Evolutionary conservation across 2,113 vertebrate genomes (phyloP).

Genomic region (Varanus komodoensis): DNA sequence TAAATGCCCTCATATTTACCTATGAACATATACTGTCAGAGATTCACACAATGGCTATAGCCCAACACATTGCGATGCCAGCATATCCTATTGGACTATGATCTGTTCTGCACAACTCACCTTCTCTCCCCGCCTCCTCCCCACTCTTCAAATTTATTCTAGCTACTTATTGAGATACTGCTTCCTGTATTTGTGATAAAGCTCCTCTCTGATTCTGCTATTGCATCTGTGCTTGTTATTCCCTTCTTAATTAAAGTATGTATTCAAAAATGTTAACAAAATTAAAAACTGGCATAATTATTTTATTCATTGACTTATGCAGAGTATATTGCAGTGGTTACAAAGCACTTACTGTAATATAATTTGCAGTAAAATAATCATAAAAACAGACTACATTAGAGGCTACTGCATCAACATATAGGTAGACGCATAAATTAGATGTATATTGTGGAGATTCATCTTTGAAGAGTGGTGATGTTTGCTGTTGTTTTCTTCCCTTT

Average conservation of each 20-base stretch:
- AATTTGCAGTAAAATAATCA: not conserved
- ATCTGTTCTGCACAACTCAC: not conserved
- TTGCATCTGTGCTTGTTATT: conserved; percentile 59
- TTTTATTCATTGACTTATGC: conserved; percentile 23
- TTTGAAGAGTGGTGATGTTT: not conserved
- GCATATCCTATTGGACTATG: not conserved
- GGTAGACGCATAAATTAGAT: conserved; percentile 23
- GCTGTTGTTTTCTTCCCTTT: not conserved
- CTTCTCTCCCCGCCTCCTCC: not conserved
- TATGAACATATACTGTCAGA: not conserved
- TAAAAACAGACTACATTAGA: conserved; percentile 13
- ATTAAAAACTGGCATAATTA: not conserved
- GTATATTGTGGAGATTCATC: not conserved
- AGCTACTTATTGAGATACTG: not conserved
- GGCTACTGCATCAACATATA: not conserved
- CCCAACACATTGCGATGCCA: not conserved
- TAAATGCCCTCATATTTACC: conserved; percentile 21
- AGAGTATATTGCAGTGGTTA: not conserved
- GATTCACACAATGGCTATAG: not conserved
- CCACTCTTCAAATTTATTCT: conserved; percentile 27
- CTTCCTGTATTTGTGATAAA: conserved; percentile 43
- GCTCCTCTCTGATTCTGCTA: conserved; percentile 42
- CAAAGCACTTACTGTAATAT: conserved; percentile 17
- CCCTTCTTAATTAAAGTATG: conserved; percentile 40
- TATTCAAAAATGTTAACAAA: conserved; percentile 40